Conservation (phyloP, 2,113 vertebrate genomes). For the Dunckerocampus dactyliophorus region DNA sequence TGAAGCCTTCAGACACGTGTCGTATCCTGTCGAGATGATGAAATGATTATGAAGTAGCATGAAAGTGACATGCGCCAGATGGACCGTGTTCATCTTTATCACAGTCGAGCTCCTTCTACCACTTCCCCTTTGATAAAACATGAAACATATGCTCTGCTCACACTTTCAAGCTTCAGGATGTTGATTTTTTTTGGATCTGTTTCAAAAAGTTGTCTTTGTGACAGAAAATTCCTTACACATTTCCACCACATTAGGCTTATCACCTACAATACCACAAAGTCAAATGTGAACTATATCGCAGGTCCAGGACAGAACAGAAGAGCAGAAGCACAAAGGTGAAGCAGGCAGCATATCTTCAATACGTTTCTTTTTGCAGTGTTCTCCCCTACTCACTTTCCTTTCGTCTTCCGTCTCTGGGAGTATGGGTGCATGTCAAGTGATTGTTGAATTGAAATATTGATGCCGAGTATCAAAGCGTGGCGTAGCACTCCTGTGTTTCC, state of each 20-base stretch:
- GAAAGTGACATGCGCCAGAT: conserved; percentile 65
- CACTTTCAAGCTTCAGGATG: conserved; percentile 23
- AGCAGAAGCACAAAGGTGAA: conserved; percentile 39
- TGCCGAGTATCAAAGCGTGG: conserved; percentile 81
- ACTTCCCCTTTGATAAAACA: conserved; percentile 62
- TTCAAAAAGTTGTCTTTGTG: not conserved
- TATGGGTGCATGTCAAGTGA: conserved; percentile 79
- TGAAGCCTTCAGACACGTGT: conserved; percentile 47
- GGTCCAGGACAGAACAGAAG: too few relatives aligned
- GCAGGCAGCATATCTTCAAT: conserved; percentile 42
- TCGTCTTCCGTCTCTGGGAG: conserved; percentile 72
- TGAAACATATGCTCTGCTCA: conserved; percentile 54
- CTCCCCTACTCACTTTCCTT: conserved; percentile 42
- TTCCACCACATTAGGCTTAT: not conserved
- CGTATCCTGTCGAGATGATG: conserved; percentile 56
- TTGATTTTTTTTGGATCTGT: not conserved
- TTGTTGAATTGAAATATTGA: conserved; percentile 85
- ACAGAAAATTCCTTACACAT: not conserved
- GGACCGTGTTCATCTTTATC: conserved; percentile 55
- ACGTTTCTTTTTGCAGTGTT: conserved; percentile 35
- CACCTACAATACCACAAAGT: not conserved
- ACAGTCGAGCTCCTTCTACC: conserved; percentile 45
- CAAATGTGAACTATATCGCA: not conserved
- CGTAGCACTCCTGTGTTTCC: conserved; percentile 79
- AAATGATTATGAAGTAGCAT: conserved; percentile 62